A percentile compares a stretch with the other conserved stretches of the same genome.
These are phyloP conservation scores for Venturia canescens DNA, from an alignment of 1,140 invertebrate species.

Conservation along the genomic window DNA sequence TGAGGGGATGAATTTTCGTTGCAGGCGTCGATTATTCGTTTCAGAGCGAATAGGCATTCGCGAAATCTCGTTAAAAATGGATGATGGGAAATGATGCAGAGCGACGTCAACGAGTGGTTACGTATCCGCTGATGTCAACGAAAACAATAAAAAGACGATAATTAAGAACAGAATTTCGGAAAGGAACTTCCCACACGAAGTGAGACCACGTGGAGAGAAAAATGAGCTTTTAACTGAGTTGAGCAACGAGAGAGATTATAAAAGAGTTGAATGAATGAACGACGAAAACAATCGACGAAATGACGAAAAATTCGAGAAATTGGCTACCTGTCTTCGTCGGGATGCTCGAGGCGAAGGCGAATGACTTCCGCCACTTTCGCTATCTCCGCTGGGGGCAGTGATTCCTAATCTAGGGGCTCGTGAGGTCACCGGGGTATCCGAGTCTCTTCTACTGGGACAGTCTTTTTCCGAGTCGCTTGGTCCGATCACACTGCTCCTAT, in stretches of 20 bases:
- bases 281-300: neutral
- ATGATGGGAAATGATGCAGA: slow-evolving; percentile 99
- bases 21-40: slow-evolving; percentile 97
- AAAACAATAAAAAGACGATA: neutral
- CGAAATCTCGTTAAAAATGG: slow-evolving; percentile 99
- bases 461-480: slow-evolving; percentile 93
- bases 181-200: neutral
- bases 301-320: neutral
- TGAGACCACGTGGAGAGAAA: too few species aligned
- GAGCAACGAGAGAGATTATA: neutral
- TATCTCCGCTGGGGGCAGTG: slow-evolving; percentile 85
- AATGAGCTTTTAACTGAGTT: too few species aligned
- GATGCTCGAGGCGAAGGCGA: slow-evolving; percentile 89
- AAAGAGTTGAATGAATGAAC: too few species aligned
- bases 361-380: slow-evolving; percentile 91
- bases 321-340: slow-evolving; percentile 84
- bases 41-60: slow-evolving; percentile 96
- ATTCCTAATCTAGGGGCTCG: slow-evolving; percentile 81
- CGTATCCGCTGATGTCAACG: slow-evolving; percentile 82
- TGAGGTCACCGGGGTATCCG: slow-evolving; percentile 76
- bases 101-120: slow-evolving; percentile 95
- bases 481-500: slow-evolving; percentile 91
- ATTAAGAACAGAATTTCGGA: neutral
- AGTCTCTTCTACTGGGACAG: slow-evolving; percentile 82
- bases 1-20: slow-evolving; percentile 94